These are phyloP conservation scores for Uromys caudimaculatus DNA, from an alignment of 2,797 vertebrate genomes.

Conservation along the genomic window DNA sequence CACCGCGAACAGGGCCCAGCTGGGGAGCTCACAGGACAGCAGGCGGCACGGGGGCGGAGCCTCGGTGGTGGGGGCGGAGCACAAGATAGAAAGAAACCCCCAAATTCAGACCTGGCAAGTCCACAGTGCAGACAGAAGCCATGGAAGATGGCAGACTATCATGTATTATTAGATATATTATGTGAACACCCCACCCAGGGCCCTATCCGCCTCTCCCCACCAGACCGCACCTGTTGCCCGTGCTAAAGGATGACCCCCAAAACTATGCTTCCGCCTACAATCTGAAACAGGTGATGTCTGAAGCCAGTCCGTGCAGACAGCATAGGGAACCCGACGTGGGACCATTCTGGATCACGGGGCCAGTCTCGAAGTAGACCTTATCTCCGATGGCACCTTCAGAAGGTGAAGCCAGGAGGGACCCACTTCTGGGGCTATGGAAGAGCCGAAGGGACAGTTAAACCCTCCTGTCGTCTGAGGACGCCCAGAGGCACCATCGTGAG, in stretches of 20 bases:
- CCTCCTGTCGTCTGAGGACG: not conserved
- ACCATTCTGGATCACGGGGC: not conserved
- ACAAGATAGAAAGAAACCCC: not conserved
- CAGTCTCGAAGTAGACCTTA: not conserved
- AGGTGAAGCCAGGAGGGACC: not conserved
- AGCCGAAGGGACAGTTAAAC: not conserved
- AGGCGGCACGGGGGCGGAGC: not conserved
- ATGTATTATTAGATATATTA: too few species aligned
- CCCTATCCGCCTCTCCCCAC: not conserved
- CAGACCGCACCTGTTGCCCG: rapidly evolving
- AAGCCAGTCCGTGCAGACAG: not conserved
- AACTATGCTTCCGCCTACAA: not conserved
- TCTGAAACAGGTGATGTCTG: not conserved
- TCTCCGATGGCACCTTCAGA: not conserved
- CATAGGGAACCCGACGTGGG: not conserved
- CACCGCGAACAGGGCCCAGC: not conserved
- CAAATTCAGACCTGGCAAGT: not conserved
- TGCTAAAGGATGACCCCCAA: not conserved
- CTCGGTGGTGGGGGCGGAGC: not conserved
- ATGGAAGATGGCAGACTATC: rapidly evolving
- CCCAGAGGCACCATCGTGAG: not conserved
- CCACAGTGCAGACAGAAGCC: not conserved
- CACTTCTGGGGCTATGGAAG: not conserved
- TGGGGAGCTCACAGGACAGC: not conserved
- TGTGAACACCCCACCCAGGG: not conserved